Conservation (phyloP, 2,797 vertebrate species). For the Oreochromis grahami region DNA sequence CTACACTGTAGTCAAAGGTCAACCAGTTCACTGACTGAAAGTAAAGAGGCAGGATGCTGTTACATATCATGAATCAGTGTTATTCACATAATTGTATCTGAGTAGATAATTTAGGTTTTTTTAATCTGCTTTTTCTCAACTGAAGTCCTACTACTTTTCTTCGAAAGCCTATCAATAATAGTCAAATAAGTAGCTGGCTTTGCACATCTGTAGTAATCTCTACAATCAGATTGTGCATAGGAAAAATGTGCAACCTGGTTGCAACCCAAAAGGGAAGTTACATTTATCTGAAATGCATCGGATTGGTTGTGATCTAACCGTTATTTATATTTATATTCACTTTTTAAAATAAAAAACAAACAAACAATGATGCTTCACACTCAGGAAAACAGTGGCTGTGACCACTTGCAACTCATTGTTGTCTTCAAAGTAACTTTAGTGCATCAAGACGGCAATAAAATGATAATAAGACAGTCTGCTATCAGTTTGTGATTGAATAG, state of each 20-base stretch:
- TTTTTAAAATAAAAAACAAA: neutral
- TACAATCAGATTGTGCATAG: neutral
- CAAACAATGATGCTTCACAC: neutral
- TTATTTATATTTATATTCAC: neutral
- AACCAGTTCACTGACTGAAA: neutral
- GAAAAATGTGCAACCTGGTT: neutral
- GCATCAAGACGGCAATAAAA: accelerated
- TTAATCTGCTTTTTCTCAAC: neutral
- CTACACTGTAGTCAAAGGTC: neutral
- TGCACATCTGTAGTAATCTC: neutral
- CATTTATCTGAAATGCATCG: neutral
- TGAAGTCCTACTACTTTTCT: neutral
- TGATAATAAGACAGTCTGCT: neutral
- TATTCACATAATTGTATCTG: neutral
- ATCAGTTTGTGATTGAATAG: neutral
- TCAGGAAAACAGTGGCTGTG: neutral
- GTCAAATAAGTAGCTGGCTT: neutral
- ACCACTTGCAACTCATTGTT: neutral
- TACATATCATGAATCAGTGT: neutral
- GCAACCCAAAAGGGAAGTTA: neutral
- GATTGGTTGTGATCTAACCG: neutral
- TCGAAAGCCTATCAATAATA: neutral
- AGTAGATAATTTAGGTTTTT: neutral
- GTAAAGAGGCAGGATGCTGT: neutral
- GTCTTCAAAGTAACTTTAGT: neutral